Percentiles rank a stretch among this genome's conserved stretches.
Conservation (phyloP, 2,797 vertebrate species). For the Antennarius maculatus region DNA sequence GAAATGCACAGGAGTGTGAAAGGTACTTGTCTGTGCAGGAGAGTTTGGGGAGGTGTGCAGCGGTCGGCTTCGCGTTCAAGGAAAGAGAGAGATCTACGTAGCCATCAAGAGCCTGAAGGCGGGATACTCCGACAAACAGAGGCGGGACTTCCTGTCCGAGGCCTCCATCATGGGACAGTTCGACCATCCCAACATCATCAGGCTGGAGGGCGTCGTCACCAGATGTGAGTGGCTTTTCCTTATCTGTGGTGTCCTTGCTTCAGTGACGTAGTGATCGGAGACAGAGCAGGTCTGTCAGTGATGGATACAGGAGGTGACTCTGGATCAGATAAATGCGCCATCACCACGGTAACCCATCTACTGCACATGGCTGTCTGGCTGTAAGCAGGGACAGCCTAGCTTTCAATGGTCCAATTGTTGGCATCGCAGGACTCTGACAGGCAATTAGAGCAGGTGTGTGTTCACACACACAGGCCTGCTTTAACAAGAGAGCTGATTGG, state of each 20-base stretch:
- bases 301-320: slow-evolving; percentile 54
- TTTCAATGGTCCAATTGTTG: slow-evolving; percentile 64
- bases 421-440: slow-evolving; percentile 64
- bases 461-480: slow-evolving; percentile 51
- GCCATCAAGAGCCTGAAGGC: slow-evolving; percentile 86
- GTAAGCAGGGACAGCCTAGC: slow-evolving; percentile 37
- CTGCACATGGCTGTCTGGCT: slow-evolving; percentile 46
- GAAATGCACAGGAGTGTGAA: background rate
- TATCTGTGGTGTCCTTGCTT: background rate
- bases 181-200: slow-evolving; percentile 85
- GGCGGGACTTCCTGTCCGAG: slow-evolving; percentile 83
- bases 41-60: slow-evolving; percentile 82
- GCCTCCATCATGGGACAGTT: slow-evolving; percentile 87
- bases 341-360: slow-evolving; percentile 65
- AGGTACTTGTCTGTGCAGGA: slow-evolving; percentile 40
- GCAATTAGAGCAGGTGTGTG: slow-evolving; percentile 52
- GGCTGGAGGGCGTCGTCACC: slow-evolving; percentile 84
- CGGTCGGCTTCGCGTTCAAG: slow-evolving; percentile 76
- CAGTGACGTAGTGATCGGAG: slow-evolving; percentile 29
- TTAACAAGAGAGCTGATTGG: slow-evolving; percentile 66
- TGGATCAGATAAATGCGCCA: slow-evolving; percentile 65
- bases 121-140: slow-evolving; percentile 84
- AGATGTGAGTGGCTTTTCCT: slow-evolving; percentile 78
- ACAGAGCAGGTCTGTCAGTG: slow-evolving; percentile 29
- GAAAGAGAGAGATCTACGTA: slow-evolving; percentile 84